Evolutionary conservation across 2,797 vertebrate species (phyloP), one percentile per base, ranked within the genome.

Genomic region (Discoglossus pictus): DNA sequence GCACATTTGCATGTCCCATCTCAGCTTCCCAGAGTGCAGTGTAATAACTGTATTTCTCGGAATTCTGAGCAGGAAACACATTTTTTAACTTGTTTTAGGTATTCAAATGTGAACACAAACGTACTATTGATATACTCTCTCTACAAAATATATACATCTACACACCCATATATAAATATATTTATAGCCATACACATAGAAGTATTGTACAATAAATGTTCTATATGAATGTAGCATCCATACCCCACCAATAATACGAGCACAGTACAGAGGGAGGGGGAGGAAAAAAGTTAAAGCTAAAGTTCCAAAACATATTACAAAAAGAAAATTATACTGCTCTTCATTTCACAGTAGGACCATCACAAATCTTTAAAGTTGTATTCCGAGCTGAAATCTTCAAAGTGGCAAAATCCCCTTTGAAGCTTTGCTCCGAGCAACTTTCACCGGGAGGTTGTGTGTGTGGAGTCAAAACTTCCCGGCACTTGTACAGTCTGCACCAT

Each of bases 331-430:
- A 75, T 24, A 1, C 15, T 27, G 48, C 46, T 69, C 44, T 62
- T 61, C 43, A 39, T 65, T 71, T 65, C 66, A 67, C 42, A 60
- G 36, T 2, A 1, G 59, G 56, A 40, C 69, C 66, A 55, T 54
- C 50, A 54, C 43, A 65, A 73, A 76, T 55, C 76, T n/a, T 65
- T 55, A 60, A 62, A 54, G 48, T 55, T 38, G 15, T 54, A 36
- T 65, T 59, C 59, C 25, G 46, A 77, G 76, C 48, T 24, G 55
- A 66, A 75, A 76, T 65, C 63, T 76, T 55, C 78, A 65, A 79
- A 79, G 73, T n/a, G 16, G 65, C 24, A 61, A 77, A 78, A 77
- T 40, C 39, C 18, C 52, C 58, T 70, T 76, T 4, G 4, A 79
- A 81, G 50, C 27, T 1, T 69, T 47, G 61, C 68, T 77, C 52